Conservation (phyloP, 2,113 vertebrate species). For the Sphaerodactylus townsendi region DNA sequence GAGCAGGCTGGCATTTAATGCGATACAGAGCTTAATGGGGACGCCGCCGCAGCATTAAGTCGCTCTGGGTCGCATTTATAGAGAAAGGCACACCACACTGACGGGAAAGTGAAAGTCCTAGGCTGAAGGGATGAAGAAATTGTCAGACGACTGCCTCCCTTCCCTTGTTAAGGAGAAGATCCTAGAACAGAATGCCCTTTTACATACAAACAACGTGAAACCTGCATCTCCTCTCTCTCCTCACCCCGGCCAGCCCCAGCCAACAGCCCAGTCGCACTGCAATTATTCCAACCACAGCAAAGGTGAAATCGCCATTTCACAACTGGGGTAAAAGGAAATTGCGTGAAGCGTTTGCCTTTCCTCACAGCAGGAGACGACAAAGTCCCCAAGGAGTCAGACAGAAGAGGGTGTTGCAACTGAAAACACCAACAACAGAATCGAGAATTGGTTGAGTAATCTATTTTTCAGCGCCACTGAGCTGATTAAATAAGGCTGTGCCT, state of each 20-base stretch:
- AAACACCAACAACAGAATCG: neutral
- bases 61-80: neutral
- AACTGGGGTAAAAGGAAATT: constrained; percentile 50
- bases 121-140: neutral
- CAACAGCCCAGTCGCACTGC: neutral
- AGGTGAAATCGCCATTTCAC: constrained; percentile 36
- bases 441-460: neutral
- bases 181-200: neutral
- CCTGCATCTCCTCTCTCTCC: neutral
- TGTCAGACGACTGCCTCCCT: neutral
- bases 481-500: too few species aligned
- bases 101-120: too few species aligned
- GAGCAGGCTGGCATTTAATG: neutral
- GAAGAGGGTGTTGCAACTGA: neutral
- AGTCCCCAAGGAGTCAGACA: neutral
- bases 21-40: neutral
- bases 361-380: neutral
- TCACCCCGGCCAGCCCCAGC: constrained; percentile 21
- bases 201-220: neutral
- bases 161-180: neutral
- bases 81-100: neutral
- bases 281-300: neutral
- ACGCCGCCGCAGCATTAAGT: neutral
- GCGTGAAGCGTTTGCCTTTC: constrained; percentile 51
- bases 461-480: neutral